These are phyloP conservation scores for Dipodomys ordii DNA, from an alignment of 2,113 vertebrate species.

Conservation along the genomic window DNA sequence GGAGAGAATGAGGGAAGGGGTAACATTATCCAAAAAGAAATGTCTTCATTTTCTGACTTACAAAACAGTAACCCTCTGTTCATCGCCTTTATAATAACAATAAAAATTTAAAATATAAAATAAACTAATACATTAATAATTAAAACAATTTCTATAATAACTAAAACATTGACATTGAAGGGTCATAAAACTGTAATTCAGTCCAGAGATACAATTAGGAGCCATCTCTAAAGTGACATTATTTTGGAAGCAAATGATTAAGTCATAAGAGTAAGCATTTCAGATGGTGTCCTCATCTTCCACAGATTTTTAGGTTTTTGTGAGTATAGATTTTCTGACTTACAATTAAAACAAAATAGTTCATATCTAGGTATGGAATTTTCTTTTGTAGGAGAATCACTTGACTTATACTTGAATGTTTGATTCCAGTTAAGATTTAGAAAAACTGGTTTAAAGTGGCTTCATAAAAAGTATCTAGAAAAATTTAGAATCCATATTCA, in stretches of 20 bases:
- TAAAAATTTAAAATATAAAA: no score
- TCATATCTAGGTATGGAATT: background rate
- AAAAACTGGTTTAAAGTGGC: slow-evolving; percentile 10
- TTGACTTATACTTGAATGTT: slow-evolving; percentile 6
- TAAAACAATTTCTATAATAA: background rate
- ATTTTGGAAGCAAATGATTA: slow-evolving; percentile 39
- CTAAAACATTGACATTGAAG: background rate
- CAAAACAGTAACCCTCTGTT: no score
- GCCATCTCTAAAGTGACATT: slow-evolving; percentile 20
- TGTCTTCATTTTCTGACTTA: no score
- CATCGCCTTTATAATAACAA: no score
- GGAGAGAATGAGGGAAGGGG: no score
- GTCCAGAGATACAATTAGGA: slow-evolving; percentile 35
- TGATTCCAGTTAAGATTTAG: background rate
- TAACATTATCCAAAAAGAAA: no score
- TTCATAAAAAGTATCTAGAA: background rate
- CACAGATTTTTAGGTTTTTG: background rate
- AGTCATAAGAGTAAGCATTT: background rate
- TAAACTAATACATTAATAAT: background rate
- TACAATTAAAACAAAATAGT: slow-evolving; percentile 45
- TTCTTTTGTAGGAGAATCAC: background rate
- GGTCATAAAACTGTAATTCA: background rate
- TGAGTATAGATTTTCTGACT: background rate
- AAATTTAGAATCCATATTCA: background rate
- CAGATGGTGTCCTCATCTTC: background rate